phyloP scores from a whole-genome alignment of 1,140 invertebrate species.

The Ceratina japonica region DNA sequence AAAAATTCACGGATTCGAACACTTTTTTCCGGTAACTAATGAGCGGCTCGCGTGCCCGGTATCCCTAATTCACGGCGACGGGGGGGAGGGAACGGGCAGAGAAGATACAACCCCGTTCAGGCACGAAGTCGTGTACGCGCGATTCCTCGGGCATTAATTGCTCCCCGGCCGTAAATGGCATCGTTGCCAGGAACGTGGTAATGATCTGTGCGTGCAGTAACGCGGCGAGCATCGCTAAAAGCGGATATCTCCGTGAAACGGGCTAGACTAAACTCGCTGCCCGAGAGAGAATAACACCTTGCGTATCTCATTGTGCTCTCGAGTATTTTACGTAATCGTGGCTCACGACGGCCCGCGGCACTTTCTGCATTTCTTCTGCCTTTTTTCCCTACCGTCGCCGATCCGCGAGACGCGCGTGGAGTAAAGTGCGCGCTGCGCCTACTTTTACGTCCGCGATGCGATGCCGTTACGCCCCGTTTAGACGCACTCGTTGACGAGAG shows the following conservation, averaged over 20 bases:
- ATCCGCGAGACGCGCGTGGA: neutral
- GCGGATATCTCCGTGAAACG: conserved; percentile 14
- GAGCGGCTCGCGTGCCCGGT: neutral
- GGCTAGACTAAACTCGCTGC: neutral
- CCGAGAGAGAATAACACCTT: conserved; percentile 36
- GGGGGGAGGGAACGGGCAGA: too few species aligned
- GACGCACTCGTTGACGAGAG: neutral
- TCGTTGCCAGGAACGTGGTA: conserved; percentile 23
- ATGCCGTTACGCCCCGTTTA: neutral
- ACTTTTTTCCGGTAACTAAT: neutral
- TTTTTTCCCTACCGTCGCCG: conserved; percentile 19
- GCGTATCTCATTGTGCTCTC: conserved; percentile 32
- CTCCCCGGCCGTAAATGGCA: conserved; percentile 17
- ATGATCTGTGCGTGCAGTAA: conserved; percentile 25
- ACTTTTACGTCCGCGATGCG: neutral
- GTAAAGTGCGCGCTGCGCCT: neutral
- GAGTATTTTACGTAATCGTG: conserved; percentile 45
- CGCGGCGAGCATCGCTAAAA: conserved; percentile 29
- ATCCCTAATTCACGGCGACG: neutral
- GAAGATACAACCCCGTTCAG: neutral
- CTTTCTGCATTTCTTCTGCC: conserved; percentile 37
- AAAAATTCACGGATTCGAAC: neutral
- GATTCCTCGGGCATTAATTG: conserved; percentile 22
- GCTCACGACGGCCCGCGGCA: conserved; percentile 22
- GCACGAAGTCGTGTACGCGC: neutral